phyloP scores from a whole-genome alignment of 2,888 invertebrate species.

The Morpho achilles region DNA sequence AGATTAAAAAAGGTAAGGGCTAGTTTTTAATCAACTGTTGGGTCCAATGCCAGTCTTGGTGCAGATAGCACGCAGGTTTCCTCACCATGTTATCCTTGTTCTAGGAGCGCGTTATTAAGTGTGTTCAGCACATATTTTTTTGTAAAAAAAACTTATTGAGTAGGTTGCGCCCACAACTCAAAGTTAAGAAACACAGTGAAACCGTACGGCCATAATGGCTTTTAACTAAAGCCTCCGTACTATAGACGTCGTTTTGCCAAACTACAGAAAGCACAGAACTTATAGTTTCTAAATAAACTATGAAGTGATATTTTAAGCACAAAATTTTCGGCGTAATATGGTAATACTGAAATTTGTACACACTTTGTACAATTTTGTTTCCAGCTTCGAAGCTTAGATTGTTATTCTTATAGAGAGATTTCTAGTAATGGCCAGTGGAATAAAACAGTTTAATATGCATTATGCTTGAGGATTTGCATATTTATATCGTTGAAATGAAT shows the following conservation, averaged over 20 bases:
- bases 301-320: too few relatives aligned
- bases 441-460: slow-evolving; percentile 19
- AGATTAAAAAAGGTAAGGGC: too few relatives aligned
- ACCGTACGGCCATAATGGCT: not conserved
- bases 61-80: not conserved
- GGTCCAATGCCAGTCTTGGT: too few relatives aligned
- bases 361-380: not conserved
- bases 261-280: too few relatives aligned
- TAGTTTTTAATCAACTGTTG: too few relatives aligned
- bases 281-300: too few relatives aligned
- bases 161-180: not conserved
- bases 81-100: not conserved
- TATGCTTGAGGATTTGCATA: slow-evolving; percentile 21
- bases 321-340: too few relatives aligned
- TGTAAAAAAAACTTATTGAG: not conserved
- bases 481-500: slow-evolving; percentile 22
- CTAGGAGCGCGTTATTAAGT: not conserved
- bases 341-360: not conserved
- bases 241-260: too few relatives aligned
- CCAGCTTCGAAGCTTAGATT: too few relatives aligned
- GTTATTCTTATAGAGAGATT: not conserved
- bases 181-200: not conserved
- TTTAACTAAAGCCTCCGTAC: not conserved
- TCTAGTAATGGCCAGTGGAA: slow-evolving; percentile 12
- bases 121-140: not conserved